Base-by-base conservation (phyloP, 2,113 vertebrate genomes). In the Mystacornis crossleyi region DNA sequence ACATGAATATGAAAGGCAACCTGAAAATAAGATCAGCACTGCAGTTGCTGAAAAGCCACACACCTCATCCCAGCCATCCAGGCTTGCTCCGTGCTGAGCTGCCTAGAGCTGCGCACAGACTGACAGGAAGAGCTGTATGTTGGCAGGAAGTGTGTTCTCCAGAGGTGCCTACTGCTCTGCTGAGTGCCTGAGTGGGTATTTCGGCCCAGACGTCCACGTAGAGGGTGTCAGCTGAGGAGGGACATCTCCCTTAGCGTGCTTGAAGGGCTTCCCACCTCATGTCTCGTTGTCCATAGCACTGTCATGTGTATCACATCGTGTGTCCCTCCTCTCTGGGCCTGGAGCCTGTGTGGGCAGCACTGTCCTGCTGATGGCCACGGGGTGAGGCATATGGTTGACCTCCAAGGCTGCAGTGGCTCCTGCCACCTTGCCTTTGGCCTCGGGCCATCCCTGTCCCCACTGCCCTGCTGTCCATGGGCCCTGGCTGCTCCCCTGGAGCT, bases 241-340 rank as follows among this genome's bases (percentile, higher is more conserved):
- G 13, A 5, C 6, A 13, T 45, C 38, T 87, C n/a, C 18, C 29
- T 20, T 33, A 14, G 38, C 12, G 33, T 54, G 34, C 8, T 18
- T 43, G 34, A 50, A 45, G 34, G 33, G 18, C 29, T 58, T 78
- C n/a, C 20, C 42, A 11, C 24, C 40, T 83, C 38, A 62, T 0
- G 0, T 8, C 28, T 67, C 0, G 0, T 4, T n/a, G 20, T 40
- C 31, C 7, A 16, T 38, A 9, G 13, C 2, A 3, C 40, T n/a
- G 34, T 14, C 48, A 38, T 31, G 50, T 55, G 6, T 33, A 33
- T 21, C 19, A 4, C 5, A 10, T 2, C 0, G 0, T 4, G 5
- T 11, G 19, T 71, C 48, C 21, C n/a, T 66, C 13, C 11, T 25
- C 57, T 70, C n/a, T 12, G 25, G 7, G 42, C 9, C 28, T 33